Evolutionary conservation across 2,888 invertebrate species (phyloP), one percentile per base, ranked within the genome.

Genomic region (Drosophila neotestacea): DNA sequence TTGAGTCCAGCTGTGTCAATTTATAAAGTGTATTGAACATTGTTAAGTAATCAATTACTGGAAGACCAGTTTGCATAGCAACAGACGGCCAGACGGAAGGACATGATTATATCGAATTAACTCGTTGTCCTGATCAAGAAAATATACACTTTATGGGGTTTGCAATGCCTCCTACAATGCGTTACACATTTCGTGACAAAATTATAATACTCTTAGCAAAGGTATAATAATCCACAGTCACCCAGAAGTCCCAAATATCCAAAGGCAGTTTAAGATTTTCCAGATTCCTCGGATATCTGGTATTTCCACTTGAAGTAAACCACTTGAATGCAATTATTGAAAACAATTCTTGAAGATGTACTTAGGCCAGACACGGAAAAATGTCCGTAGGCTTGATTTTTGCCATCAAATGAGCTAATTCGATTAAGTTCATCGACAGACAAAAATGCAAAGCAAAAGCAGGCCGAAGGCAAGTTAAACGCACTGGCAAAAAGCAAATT

Each of bases 361-460:
- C 38, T 32, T 22, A 5, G 48, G 9, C 38, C 10, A 27, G 41
- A 30, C 4, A 32, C 16, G 38, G 10, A 11, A 41, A 48, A 44
- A 27, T 60, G 30, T 52, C 58, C 55, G 39, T 7, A 16, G 70
- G 51, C 56, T 48, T 50, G 55, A 72, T 71, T 82, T 68, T 50
- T 70, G 51, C 58, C 56, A 63, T 70, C 64, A 60, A 56, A 50
- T 64, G 50, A 11, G 47, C 62, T 78, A 84, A 88, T 80, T 83
- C 75, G 71, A 84, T 84, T 75, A 67, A 42, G 30, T 54, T 52
- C 52, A 59, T 38, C 30, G 41, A 9, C 44, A 68, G 42, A 64
- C 46, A 46, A 28, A 48, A 50, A 65, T n/a, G 36, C 50, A 13
- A 64, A 55, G 39, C 52, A 41, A 44, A 30, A 9, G 30, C 32